Evolutionary conservation across 2,888 invertebrate genomes (phyloP), one percentile per base, ranked within the genome.

Genomic region (Acanthopleura granulata): DNA sequence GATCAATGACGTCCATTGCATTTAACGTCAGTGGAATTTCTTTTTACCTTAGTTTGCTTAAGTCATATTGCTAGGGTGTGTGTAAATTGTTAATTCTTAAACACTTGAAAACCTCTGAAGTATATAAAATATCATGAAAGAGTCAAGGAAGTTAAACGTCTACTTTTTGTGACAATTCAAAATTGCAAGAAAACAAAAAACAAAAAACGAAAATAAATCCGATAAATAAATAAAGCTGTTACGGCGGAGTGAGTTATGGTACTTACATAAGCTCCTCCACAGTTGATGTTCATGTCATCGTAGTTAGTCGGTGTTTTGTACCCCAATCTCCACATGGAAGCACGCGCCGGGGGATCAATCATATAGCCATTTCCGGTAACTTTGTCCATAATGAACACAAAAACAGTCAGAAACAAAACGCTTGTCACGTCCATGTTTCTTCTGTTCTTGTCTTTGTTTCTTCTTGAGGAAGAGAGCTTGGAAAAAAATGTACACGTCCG

Each of bases 321-420:
- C 25, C 66, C 66, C 25, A 66, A 18, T 27, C 66, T 22, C 66
- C 66, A 66, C 66, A 66, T 66, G 16, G 66, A 66, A 6, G 66
- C 22, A 22, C 66, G 22, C 22, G 66, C 66, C 16, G 66, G 66
- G 3, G 66, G 66, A 27, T 66, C 66, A 6, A 66, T 66, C 66
- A 66, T 66, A 27, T 66, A 66, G 29, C 66, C 66, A 27, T 66
- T 76, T 25, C 78, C 73, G 27, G 75, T 75, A 12, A 80, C 72
- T 27, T 51, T 78, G 57, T 78, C 78, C 49, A 50, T 62, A 12
- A 66, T 9, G 57, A 18, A 57, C 57, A 22, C 18, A 18, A 57
- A 12, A 18, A 57, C 57, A n/a, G 57, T 9, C 22, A 57, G 22
- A 18, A 57, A 18, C 57, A 57, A 57, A 22, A 4, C 22, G n/a